Evolutionary conservation across 2,113 vertebrate genomes (phyloP), one percentile per base, ranked within the genome.

Genomic region (Vulpes ferrilata): DNA sequence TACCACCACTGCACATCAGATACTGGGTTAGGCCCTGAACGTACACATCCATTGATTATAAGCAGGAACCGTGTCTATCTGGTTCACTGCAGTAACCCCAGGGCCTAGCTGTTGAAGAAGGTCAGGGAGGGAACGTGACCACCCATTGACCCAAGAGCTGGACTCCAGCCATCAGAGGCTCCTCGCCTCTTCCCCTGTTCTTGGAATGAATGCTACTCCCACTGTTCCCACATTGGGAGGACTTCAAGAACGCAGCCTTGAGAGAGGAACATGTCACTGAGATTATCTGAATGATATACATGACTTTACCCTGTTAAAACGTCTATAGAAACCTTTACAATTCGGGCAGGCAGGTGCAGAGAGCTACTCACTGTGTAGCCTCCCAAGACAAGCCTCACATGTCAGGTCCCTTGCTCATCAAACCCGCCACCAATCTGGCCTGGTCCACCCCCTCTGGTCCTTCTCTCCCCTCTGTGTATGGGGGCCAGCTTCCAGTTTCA

Each of bases 211-310:
- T 23, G 30, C 22, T 38, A 23, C 23, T 27, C 13, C 25, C 43
- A 53, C 11, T 53, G 62, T 53, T 53, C 30, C 83, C 30, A 22
- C 4, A 32, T 7, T 9, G 20, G 30, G 62, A 23, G 12, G 19
- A n/a, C 83, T 86, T n/a, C 62, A 5, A 51, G 60, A 43, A 48
- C 16, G 2, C 62, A n/a, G 48, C 11, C 30, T n/a, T 67, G 30
- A 67, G 83, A n/a, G 19, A 9, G 3, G 53, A 20, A 51, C 15
- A 30, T 53, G 30, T 7, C 32, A 2, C 2, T 10, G 62, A 53
- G 62, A 51, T 11, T 30, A n/a, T n/a, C 43, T n/a, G 30, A 12
- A 5, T 22, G 19, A 32, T 13, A 0, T 9, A 5, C 0, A 7
- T 32, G 43, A 53, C 43, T 23, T 13, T 5, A 23, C 19, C 27